Percentiles rank a stretch among this genome's conserved stretches.
Conservation (phyloP, 1,140 invertebrate species). For the Nilaparvata lugens region DNA sequence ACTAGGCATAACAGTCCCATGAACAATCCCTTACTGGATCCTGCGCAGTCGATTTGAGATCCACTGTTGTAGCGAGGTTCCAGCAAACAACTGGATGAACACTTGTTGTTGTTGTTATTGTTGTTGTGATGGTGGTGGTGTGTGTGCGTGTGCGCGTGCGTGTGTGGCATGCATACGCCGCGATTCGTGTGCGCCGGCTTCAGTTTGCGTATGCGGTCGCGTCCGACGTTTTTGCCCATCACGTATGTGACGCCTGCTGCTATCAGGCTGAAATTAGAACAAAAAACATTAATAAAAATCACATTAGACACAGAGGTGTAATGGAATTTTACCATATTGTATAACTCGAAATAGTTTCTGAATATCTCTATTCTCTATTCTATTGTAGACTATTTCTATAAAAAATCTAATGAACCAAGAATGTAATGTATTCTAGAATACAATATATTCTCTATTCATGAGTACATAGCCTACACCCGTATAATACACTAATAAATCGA, state of each 20-base stretch:
- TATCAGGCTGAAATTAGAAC: constrained; percentile 45
- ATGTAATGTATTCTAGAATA: too few species aligned
- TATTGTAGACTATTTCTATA: too few species aligned
- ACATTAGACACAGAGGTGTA: too few species aligned
- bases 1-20: constrained; percentile 50
- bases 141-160: constrained; percentile 32
- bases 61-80: constrained; percentile 8
- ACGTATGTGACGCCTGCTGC: constrained; percentile 52
- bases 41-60: constrained; percentile 41
- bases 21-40: constrained; percentile 50
- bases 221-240: constrained; percentile 49
- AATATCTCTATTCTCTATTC: too few species aligned
- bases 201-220: constrained; percentile 29
- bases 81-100: constrained; percentile 12
- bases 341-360: too few species aligned
- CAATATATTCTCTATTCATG: too few species aligned
- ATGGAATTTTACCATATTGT: too few species aligned
- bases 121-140: constrained; percentile 15
- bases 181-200: too few species aligned
- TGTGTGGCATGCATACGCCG: constrained; percentile 36
- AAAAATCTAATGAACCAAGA: too few species aligned
- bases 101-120: constrained; percentile 12
- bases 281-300: too few species aligned
- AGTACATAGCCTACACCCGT: too few species aligned
- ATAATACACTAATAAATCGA: too few species aligned